Percentiles rank a stretch among this genome's conserved stretches.
These are phyloP conservation scores for Papilio polytes DNA, from an alignment of 1,140 invertebrate genomes.

Conservation along the genomic window DNA sequence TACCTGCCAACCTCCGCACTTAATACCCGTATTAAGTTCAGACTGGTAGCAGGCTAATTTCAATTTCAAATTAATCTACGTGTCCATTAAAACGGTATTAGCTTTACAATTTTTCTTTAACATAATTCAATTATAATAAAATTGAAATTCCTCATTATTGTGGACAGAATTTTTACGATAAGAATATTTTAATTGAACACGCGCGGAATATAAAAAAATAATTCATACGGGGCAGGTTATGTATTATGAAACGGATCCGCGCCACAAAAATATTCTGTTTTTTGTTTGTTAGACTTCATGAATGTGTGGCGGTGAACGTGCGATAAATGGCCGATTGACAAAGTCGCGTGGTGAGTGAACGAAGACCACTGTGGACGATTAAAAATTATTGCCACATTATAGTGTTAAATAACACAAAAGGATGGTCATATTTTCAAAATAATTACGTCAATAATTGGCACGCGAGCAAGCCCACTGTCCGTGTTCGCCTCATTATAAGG, in stretches of 20 bases:
- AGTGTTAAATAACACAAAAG: constrained; percentile 77
- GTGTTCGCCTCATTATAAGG: constrained; percentile 73
- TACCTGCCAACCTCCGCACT: constrained; percentile 49
- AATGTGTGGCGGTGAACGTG: constrained; percentile 50
- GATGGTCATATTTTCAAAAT: constrained; percentile 79
- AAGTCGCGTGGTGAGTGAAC: constrained; percentile 58
- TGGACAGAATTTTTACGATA: constrained; percentile 23
- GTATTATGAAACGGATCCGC: constrained; percentile 37
- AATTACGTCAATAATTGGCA: constrained; percentile 83
- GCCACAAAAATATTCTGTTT: constrained; percentile 36
- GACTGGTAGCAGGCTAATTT: constrained; percentile 56
- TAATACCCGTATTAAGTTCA: constrained; percentile 47
- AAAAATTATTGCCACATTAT: constrained; percentile 73
- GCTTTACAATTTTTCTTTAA: not conserved
- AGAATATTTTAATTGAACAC: constrained; percentile 39
- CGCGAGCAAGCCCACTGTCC: constrained; percentile 63
- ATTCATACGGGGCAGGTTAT: constrained; percentile 35
- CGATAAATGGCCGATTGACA: constrained; percentile 74
- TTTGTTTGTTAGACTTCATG: constrained; percentile 55
- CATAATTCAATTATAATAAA: constrained; percentile 26
- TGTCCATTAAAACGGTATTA: constrained; percentile 52
- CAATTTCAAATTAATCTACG: constrained; percentile 52
- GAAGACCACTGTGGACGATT: constrained; percentile 60
- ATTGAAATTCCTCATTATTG: constrained; percentile 20
- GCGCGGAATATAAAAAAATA: constrained; percentile 14